Evolutionary conservation across 2,797 vertebrate genomes (phyloP), one percentile per base, ranked within the genome.

Genomic region (Sternotherus odoratus): DNA sequence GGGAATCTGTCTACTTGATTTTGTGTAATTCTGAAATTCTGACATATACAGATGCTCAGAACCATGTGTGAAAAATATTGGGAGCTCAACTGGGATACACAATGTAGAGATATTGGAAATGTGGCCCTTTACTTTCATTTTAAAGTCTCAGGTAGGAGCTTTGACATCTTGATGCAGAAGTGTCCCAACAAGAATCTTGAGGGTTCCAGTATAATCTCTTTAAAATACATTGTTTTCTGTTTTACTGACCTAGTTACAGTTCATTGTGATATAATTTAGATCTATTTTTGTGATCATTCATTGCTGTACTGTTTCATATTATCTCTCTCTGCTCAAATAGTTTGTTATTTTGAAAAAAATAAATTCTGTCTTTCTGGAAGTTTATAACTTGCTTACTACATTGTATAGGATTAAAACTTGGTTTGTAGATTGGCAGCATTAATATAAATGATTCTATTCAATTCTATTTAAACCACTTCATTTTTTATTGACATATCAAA

Each of bases 321-420:
- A 83, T 87, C 57, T 83, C 19, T 50, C 8, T 57, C 33, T 89
- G 11, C 7, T 84, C 50, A 79, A 82, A 36, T 17, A 82, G 15
- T 48, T 9, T 75, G 75, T 86, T 90, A 74, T 90, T 95, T 89
- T 89, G 79, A 93, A 77, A 69, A 77, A 88, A 89, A 83, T n/a
- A 86, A 48, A 79, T 53, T 16, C 0, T 80, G 28, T 77, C 7
- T 79, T 82, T 51, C 8, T 91, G 36, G 36, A 93, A 90, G 63
- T 86, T 72, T 88, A 39, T 9, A 87, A 87, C 53, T 57, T 87
- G 23, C 3, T 10, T 39, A 50, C 56, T 82, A 89, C 83, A 86
- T 87, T 80, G 9, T 11, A 23, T 33, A 30, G 56, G 26, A 82
- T 90, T 92, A 92, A 89, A 94, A 85, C 23, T 48, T 86, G 50